Evolutionary conservation across 2,113 vertebrate genomes (phyloP).

Genomic region (Eulemur rufifrons): DNA sequence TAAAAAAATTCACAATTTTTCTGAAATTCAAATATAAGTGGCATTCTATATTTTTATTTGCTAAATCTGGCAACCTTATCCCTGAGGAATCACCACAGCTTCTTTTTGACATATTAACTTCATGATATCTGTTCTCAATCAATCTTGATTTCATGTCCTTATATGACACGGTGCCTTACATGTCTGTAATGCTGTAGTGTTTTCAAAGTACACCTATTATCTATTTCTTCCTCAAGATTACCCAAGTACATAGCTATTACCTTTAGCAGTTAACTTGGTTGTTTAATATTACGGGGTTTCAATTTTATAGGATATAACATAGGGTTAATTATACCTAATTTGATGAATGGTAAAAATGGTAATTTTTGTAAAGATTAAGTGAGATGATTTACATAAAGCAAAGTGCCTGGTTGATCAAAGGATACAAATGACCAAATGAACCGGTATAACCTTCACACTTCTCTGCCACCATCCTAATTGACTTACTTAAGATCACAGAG

Average conservation of each 20-base stretch:
- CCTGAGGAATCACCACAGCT: background rate
- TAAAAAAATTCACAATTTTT: background rate
- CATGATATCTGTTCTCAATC: background rate
- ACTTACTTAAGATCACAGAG: background rate
- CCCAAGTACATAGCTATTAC: background rate
- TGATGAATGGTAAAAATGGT: background rate
- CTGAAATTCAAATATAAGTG: background rate
- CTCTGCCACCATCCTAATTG: background rate
- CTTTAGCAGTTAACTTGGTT: background rate
- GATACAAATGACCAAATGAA: background rate
- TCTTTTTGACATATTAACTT: background rate
- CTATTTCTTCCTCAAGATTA: background rate
- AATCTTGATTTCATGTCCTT: background rate
- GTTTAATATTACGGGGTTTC: background rate
- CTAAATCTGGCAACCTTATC: background rate
- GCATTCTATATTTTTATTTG: background rate
- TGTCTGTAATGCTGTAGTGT: background rate
- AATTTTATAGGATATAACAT: background rate
- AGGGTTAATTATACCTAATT: background rate
- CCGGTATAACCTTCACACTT: background rate
- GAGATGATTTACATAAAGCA: background rate
- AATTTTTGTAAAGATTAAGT: constrained; percentile 8
- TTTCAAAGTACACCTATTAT: background rate
- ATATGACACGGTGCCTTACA: background rate
- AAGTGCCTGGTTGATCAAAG: background rate